Evolutionary conservation across 2,888 invertebrate genomes (phyloP).

Genomic region (Idaea straminata): DNA sequence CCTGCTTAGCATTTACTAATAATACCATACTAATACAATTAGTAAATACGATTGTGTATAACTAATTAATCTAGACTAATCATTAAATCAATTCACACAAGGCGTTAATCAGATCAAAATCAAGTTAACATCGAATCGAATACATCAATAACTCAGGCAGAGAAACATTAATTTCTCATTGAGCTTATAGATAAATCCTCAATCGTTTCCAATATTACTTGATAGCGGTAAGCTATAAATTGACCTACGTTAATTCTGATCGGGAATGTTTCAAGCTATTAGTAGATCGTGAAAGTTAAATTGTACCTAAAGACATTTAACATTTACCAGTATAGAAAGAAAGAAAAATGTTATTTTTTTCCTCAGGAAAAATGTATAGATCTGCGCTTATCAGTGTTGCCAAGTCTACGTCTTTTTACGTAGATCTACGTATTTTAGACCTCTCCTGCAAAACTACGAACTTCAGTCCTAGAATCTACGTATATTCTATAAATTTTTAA

Average conservation of each 20-base stretch:
- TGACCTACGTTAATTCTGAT: constrained; percentile 24
- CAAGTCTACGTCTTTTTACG: no score
- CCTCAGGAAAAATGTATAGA: no score
- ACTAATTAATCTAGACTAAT: background rate
- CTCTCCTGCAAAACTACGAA: no score
- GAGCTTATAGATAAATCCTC: background rate
- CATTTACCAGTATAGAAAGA: background rate
- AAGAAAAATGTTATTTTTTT: background rate
- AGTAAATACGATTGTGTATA: no score
- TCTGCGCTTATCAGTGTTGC: no score
- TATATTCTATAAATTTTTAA: no score
- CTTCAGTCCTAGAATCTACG: no score
- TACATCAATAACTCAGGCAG: constrained; percentile 5
- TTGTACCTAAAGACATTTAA: constrained; percentile 7
- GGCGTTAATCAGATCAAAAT: background rate
- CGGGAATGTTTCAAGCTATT: constrained; percentile 39
- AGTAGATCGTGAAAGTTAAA: constrained; percentile 30
- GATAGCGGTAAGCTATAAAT: constrained; percentile 29
- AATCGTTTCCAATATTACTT: constrained; percentile 20
- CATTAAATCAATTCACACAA: background rate
- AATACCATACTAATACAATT: no score
- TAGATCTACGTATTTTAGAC: no score
- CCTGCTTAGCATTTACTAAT: no score
- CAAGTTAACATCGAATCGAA: background rate
- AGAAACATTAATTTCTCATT: constrained; percentile 3